Percentiles rank a stretch among this genome's conserved stretches.
Evolutionary conservation across 2,797 vertebrate genomes (phyloP).

Genomic region (Scolopax bukidnonensis): DNA sequence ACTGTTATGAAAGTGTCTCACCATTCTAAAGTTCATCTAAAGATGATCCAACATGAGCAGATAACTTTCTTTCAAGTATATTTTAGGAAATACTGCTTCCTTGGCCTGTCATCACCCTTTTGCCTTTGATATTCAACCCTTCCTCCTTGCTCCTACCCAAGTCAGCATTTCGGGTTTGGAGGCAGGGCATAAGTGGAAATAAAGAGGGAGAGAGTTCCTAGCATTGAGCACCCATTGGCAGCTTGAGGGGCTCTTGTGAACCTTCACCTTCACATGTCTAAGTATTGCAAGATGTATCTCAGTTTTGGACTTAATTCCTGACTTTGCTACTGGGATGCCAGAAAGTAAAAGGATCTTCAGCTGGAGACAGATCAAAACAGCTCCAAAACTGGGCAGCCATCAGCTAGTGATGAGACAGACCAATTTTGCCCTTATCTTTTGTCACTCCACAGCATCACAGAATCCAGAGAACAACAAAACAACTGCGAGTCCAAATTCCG

Average conservation of each 20-base stretch:
- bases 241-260: not conserved
- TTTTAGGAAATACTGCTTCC: not conserved
- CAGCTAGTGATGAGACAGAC: not conserved
- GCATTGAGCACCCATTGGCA: rapidly evolving
- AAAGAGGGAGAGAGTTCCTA: not conserved
- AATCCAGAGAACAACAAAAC: not conserved
- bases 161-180: not conserved
- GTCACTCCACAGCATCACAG: not conserved
- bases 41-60: not conserved
- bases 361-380: not conserved
- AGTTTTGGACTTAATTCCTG: not conserved
- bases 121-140: not conserved
- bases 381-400: not conserved
- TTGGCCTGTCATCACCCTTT: not conserved
- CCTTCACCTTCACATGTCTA: not conserved
- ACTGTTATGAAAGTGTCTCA: not conserved
- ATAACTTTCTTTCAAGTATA: not conserved
- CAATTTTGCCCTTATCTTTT: not conserved
- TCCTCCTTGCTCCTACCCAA: not conserved
- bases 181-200: rapidly evolving
- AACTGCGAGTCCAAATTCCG: rapidly evolving
- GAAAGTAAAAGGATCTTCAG: not conserved
- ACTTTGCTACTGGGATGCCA: not conserved
- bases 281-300: not conserved
- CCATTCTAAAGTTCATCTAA: not conserved